Conservation (phyloP, 2,888 invertebrate species). For the Drosophila multiciliata region DNA sequence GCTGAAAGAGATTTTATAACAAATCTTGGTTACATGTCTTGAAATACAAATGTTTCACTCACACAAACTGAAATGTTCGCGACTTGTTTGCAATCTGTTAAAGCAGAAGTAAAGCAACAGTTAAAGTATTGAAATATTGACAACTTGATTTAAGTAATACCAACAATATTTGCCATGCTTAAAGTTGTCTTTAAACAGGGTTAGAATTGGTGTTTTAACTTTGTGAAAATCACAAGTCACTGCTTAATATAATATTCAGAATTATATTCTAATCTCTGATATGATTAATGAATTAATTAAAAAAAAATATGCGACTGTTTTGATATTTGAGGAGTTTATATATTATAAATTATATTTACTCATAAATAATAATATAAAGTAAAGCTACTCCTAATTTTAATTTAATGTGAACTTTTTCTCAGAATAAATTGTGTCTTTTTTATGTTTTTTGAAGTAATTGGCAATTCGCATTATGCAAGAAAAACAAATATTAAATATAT, state of each 20-base stretch:
- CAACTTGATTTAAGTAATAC: neutral
- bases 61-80: neutral
- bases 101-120: neutral
- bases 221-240: neutral
- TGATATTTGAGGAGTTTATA: neutral
- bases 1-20: neutral
- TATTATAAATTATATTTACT: neutral
- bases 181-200: neutral
- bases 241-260: neutral
- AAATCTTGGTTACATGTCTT: constrained; percentile 9
- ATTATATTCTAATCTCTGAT: neutral
- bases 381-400: neutral
- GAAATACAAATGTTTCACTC: constrained; percentile 2
- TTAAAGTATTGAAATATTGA: neutral
- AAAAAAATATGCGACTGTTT: neutral
- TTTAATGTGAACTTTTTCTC: neutral
- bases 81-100: neutral
- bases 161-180: neutral
- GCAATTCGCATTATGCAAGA: neutral
- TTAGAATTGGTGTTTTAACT: neutral
- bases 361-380: neutral
- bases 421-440: neutral
- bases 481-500: neutral
- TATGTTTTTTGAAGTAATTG: neutral
- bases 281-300: neutral